Evolutionary conservation across 2,113 vertebrate genomes (phyloP), one percentile per base, ranked within the genome.

Genomic region (Grammomys dolichurus): DNA sequence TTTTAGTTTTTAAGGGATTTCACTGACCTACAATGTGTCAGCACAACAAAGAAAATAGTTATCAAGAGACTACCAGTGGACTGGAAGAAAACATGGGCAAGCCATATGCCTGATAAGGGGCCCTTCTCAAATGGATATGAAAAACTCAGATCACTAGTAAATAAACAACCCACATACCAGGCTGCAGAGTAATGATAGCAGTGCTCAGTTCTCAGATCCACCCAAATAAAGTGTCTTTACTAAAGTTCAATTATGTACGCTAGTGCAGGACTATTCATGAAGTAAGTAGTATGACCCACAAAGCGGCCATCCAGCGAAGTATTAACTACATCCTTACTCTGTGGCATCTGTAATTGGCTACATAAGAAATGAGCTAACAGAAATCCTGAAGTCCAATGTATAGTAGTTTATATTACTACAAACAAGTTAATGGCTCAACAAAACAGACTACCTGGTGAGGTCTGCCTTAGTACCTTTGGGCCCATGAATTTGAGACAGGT

Each of bases 351-450:
- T 48, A 92, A 81, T 46, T 7, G 31, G 56, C 43, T 48, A 60
- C 43, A 67, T 63, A 78, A 31, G 40, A 94, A 89, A 22, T 65
- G 26, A 75, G 17, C 17, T 46, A 26, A 89, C 26, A 65, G 7
- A 86, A 95, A 80, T 8, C 26, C 31, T 82, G 58, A 40, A 67
- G 3, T 56, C 26, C 46, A 82, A 24, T 3, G 11, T 46, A 65
- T 4, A 60, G 48, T 73, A 31, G 93, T 67, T 56, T 87, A 43
- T 54, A 13, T 82, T 51, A 17, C n/a, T 92, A 73, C 33, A 65
- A 56, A 82, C 58, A 94, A 82, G 58, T 80, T 69, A 80, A 86
- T 7, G 70, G 70, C 63, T 92, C 81, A 92, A 9, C 7, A 93
- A 93, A 96, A 20, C n/a, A 69, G 16, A 8, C 12, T 81, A 24